Base-by-base conservation (phyloP, 1,140 invertebrate species). In the Lutraria rhynchaena region DNA sequence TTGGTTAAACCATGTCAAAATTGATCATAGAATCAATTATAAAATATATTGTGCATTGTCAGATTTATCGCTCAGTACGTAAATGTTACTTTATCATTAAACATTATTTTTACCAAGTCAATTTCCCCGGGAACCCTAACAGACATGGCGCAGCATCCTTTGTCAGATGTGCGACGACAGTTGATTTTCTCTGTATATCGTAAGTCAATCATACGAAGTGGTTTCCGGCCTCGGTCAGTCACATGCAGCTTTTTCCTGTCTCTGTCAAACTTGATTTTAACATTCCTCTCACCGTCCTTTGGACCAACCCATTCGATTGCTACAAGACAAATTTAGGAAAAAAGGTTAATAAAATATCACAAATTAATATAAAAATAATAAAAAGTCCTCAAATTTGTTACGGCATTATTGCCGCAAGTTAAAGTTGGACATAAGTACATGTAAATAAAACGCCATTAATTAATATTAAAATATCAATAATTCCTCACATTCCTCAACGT, bases 121-220 rank as follows among this genome's bases (percentile, higher is more conserved):
- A 84, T 82, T 73, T 87, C 74, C 33, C 49, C 77, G 9, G 55
- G 63, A 31, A 89, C 83, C 70, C 83, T 41, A 61, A 87, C 61
- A 65, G 83, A 81, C 31, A 89, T 84, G 4, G 83, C n/a, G 33
- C 51, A 63, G 4, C 75, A 29, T 3, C 41, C 29, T 49, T 78
- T 77, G 44, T 83, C 83, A n/a, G 41, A 3, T 1, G 78, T 63
- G 2, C 78, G 11, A 2, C 65, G 44, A 19, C 81, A 81, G 17
- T 80, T 44, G 11, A 85, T 78, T 19, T 82, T 57, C 0, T 85
- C 44, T 1, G 33, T 33, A 22, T 80, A 44, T 24, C 84, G 77
- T 60, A 99, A 95, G 61, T 92, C 89, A 22, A 94, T 84, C 31
- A 87, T 88, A 24, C 93, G 84, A 7, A 93, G 85, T 87, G 84